These are phyloP conservation scores for Asarcornis scutulata DNA, from an alignment of 2,113 vertebrate genomes.

Conservation along the genomic window DNA sequence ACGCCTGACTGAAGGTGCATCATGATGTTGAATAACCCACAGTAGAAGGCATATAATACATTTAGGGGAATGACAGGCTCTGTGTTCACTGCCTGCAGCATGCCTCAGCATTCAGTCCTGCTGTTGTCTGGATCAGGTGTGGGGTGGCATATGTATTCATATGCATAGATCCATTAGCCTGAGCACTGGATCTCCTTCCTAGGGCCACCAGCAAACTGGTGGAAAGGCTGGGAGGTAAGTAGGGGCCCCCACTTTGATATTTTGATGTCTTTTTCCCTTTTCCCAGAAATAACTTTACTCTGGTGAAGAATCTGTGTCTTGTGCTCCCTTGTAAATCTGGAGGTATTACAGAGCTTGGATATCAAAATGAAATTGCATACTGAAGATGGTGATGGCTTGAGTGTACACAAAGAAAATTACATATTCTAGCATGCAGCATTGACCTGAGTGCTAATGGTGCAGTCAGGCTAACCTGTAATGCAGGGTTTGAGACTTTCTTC, in stretches of 20 bases:
- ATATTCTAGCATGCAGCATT: not conserved
- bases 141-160: too few species aligned
- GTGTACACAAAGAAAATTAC: not conserved
- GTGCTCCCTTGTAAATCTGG: not conserved
- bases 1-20: not conserved
- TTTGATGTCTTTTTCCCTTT: fast-evolving
- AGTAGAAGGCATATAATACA: not conserved
- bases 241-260: not conserved
- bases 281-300: not conserved
- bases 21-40: not conserved
- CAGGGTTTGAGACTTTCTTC: not conserved
- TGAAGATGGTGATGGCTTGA: not conserved
- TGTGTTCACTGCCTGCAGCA: not conserved
- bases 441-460: not conserved
- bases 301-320: not conserved
- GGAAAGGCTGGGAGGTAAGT: not conserved
- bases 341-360: not conserved
- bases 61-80: not conserved
- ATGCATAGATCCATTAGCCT: fast-evolving
- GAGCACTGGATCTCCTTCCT: not conserved
- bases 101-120: not conserved
- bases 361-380: not conserved
- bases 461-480: not conserved
- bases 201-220: not conserved
- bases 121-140: fast-evolving